Evolutionary conservation across 2,888 invertebrate species (phyloP), one percentile per base, ranked within the genome.

Genomic region (Cryptus viduatorius): DNA sequence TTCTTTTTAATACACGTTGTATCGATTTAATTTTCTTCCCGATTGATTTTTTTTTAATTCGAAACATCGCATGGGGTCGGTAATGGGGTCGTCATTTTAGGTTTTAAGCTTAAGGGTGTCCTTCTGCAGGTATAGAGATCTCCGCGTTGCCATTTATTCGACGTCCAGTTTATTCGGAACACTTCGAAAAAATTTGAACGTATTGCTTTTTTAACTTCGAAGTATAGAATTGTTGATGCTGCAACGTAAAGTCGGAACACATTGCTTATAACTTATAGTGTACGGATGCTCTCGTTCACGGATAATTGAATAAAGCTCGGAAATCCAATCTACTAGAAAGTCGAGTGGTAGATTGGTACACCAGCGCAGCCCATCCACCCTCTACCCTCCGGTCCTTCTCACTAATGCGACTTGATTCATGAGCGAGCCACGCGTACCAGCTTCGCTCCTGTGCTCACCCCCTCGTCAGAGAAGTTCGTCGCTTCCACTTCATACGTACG

Each of bases 341-440:
- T 90, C 88, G 88, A 90, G 89, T 88, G 90, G 91, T 91, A 91
- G 92, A 93, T 93, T 91, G 92, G 91, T 91, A 89, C 89, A 89
- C 89, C 65, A 53, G 69, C 79, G 53, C 61, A 31, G 48, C 12
- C 53, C 50, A 42, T 73, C 73, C 56, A 69, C 69, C 78, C 69
- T 81, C 76, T 67, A 71, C 79, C 80, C 79, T 73, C 69, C 64
- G 56, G 48, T 75, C 64, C 50, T 87, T 76, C 83, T 86, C 90
- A 79, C 91, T 93, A 93, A 93, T 93, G 90, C 91, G 92, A 92
- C 92, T 93, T 93, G 93, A 93, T 93, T 93, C 93, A 93, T 93
- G 93, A 92, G 92, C 89, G 88, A 89, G 91, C 65, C 90, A 89
- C 90, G 91, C 90, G 90, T 88, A 87, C 88, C 86, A 88, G 72